Evolutionary conservation across 2,113 vertebrate species (phyloP).

Genomic region (Sterna hirundo): DNA sequence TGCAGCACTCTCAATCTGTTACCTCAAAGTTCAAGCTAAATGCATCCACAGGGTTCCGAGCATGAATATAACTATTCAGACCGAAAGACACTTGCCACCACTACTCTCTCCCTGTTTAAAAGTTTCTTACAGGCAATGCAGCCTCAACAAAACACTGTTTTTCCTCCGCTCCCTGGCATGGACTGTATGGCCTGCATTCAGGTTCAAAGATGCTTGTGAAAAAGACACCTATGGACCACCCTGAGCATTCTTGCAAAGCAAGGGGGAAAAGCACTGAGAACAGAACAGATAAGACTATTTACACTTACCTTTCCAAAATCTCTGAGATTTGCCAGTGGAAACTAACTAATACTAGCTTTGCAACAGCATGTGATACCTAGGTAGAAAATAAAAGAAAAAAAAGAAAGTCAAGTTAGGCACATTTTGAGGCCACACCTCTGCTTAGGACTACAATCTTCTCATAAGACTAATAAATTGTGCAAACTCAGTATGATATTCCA

Average conservation of each 20-base stretch:
- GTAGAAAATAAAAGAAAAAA: slow-evolving; percentile 26
- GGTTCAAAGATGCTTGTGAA: neutral
- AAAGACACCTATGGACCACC: neutral
- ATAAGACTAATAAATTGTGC: neutral
- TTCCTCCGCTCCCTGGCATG: neutral
- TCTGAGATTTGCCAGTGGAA: slow-evolving; percentile 98
- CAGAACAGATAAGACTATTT: neutral
- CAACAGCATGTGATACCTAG: slow-evolving; percentile 94
- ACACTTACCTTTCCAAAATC: slow-evolving; percentile 93
- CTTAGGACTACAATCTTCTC: neutral
- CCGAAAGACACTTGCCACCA: neutral
- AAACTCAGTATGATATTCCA: neutral
- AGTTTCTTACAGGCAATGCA: neutral
- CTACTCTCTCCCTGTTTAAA: neutral
- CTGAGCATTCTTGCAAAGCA: neutral
- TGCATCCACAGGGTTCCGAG: neutral
- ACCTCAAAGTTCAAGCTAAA: neutral
- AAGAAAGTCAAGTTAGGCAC: neutral
- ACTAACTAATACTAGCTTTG: slow-evolving; percentile 98
- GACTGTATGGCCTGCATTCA: neutral
- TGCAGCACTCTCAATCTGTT: neutral
- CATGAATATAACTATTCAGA: neutral
- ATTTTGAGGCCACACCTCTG: neutral
- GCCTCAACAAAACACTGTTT: neutral
- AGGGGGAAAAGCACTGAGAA: neutral